These are phyloP conservation scores for Machaerirhynchus nigripectus DNA, from an alignment of 2,113 vertebrate genomes.

Conservation along the genomic window DNA sequence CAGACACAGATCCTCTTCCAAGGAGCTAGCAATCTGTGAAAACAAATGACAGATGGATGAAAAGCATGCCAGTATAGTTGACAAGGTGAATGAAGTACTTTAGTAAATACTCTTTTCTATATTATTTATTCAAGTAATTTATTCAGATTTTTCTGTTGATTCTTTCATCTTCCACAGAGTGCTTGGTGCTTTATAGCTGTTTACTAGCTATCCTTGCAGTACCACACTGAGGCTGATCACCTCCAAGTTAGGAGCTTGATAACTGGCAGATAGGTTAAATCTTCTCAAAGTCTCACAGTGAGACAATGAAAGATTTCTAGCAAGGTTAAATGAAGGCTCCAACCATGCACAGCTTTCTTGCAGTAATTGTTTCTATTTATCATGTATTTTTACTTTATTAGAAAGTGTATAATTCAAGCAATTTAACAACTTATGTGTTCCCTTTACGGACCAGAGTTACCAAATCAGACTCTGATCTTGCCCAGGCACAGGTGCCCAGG, in stretches of 20 bases:
- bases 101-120: neutral
- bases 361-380: neutral
- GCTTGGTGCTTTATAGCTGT: neutral
- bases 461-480: neutral
- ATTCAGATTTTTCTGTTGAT: neutral
- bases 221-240: neutral
- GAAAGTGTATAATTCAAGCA: neutral
- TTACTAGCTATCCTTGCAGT: neutral
- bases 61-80: neutral
- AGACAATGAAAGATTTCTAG: neutral
- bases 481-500: neutral
- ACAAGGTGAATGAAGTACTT: neutral
- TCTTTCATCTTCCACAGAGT: neutral
- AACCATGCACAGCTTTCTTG: neutral
- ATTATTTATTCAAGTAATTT: neutral
- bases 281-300: neutral
- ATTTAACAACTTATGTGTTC: accelerated
- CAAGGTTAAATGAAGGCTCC: neutral
- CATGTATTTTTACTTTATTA: neutral
- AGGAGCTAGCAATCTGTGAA: neutral
- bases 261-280: neutral
- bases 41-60: neutral
- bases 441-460: neutral
- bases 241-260: neutral
- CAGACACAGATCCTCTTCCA: neutral